Percentiles rank a stretch among this genome's conserved stretches.
Evolutionary conservation across 2,113 vertebrate genomes (phyloP).

Genomic region (Nothocercus nigrocapillus): DNA sequence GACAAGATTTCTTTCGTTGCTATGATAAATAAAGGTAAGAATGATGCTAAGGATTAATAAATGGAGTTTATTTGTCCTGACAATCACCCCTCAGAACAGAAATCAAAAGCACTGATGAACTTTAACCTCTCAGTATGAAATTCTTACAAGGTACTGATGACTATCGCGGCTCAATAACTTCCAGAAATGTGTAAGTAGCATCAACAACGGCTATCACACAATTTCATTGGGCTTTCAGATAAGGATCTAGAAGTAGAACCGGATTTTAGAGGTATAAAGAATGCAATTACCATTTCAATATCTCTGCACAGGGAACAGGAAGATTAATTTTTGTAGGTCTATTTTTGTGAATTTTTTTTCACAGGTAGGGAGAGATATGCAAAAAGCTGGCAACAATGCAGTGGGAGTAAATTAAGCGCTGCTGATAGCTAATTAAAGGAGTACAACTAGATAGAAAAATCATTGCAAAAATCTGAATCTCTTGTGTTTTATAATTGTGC

Average conservation of each 20-base stretch:
- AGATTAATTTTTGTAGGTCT: conserved; percentile 59
- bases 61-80: not conserved
- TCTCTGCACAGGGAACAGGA: conserved; percentile 28
- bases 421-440: conserved; percentile 50
- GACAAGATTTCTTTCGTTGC: not conserved
- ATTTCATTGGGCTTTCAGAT: conserved; percentile 48
- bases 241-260: conserved; percentile 34
- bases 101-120: not conserved
- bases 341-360: conserved; percentile 23
- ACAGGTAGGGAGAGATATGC: not conserved
- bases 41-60: conserved; percentile 1
- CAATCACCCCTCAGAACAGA: not conserved
- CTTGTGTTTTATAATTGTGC: not conserved
- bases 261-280: conserved; percentile 29
- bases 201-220: conserved; percentile 33
- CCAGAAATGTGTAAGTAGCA: conserved; percentile 8
- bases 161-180: conserved; percentile 29
- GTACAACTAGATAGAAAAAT: not conserved
- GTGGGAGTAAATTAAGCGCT: conserved; percentile 36
- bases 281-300: conserved; percentile 65
- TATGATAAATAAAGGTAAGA: not conserved
- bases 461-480: not conserved
- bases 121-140: not conserved
- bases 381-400: not conserved
- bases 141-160: not conserved